Conservation (phyloP, 2,113 vertebrate species). For the Falco punctatus region DNA sequence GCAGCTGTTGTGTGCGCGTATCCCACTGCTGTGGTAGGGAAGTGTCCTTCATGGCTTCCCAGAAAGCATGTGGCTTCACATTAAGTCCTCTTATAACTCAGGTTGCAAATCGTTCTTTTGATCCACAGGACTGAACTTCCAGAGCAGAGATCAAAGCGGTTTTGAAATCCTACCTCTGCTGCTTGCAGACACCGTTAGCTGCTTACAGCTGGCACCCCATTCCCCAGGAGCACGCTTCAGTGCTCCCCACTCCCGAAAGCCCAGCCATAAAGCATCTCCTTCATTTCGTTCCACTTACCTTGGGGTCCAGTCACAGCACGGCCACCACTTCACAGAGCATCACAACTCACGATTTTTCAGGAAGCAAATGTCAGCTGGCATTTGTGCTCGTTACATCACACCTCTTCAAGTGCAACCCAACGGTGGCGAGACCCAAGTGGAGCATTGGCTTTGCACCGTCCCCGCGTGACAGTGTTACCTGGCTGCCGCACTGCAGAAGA, state of each 20-base stretch:
- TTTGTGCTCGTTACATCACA: neutral
- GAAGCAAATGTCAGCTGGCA: neutral
- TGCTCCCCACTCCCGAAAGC: neutral
- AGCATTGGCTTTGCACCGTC: neutral
- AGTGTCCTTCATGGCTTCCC: neutral
- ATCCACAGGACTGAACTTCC: neutral
- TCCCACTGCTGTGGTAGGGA: accelerated
- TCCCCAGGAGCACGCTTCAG: neutral
- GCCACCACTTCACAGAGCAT: neutral
- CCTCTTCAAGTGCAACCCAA: neutral
- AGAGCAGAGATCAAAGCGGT: neutral
- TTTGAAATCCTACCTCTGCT: conserved; percentile 3
- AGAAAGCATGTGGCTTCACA: neutral
- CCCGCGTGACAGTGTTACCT: neutral
- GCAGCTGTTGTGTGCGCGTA: accelerated
- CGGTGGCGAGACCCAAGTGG: neutral
- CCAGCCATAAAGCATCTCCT: neutral
- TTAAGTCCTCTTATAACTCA: neutral
- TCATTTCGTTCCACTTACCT: neutral
- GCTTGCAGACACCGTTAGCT: neutral
- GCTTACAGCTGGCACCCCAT: neutral
- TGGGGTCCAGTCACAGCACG: neutral
- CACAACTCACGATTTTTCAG: neutral
- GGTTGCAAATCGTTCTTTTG: neutral
- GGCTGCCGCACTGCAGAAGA: neutral